Conservation (phyloP, 2,113 vertebrate species). For the Neoarius graeffei region DNA sequence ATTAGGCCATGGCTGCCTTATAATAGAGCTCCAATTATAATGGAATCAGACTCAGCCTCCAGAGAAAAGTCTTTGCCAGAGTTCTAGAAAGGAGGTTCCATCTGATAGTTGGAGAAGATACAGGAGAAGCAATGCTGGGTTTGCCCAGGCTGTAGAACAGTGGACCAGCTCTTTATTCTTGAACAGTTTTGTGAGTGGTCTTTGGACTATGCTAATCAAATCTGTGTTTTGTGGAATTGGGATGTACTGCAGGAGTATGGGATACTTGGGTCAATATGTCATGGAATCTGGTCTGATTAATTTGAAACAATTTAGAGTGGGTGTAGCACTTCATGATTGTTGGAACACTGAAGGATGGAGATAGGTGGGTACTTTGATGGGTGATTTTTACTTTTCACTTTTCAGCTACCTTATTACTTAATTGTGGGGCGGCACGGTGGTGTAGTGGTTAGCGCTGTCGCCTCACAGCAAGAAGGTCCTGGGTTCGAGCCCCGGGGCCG, state of each 20-base stretch:
- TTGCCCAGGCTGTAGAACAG: not conserved
- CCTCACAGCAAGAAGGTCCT: no score
- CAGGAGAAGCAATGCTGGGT: not conserved
- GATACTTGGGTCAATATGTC: not conserved
- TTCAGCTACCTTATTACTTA: no score
- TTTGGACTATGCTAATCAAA: not conserved
- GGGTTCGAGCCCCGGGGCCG: no score
- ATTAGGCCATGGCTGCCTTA: no score
- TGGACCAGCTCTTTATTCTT: not conserved
- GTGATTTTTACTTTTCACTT: no score
- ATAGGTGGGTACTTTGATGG: no score
- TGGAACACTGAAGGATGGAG: no score
- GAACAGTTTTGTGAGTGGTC: not conserved
- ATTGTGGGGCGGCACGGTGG: no score
- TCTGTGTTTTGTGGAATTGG: not conserved
- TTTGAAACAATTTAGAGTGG: not conserved
- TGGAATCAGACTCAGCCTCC: not conserved
- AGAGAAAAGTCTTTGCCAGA: not conserved
- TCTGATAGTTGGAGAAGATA: not conserved
- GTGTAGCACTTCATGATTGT: no score
- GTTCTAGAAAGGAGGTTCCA: not conserved
- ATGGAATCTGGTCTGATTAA: not conserved
- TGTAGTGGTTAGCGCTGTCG: no score
- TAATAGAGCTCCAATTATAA: not conserved
- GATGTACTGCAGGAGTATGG: not conserved